phyloP scores from a whole-genome alignment of 2,797 vertebrate species.

The Zenarchopterus dispar region DNA sequence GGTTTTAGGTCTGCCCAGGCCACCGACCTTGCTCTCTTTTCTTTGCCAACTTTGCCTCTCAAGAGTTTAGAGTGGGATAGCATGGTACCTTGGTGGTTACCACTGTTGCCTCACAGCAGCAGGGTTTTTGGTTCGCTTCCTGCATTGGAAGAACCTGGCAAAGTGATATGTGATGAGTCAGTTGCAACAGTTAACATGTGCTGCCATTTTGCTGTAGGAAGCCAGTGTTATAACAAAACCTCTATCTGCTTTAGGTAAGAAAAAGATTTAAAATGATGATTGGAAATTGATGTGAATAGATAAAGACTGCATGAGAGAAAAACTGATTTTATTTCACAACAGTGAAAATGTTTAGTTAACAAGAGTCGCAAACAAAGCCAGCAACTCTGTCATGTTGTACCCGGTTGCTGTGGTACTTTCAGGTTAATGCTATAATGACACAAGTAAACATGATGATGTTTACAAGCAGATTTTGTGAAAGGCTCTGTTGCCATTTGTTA shows the following conservation, averaged over 20 bases:
- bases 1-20: conserved; percentile 46
- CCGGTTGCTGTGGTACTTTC: conserved; percentile 3
- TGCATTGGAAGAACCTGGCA: conserved; percentile 45
- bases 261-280: too few species aligned
- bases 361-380: too few species aligned
- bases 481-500: too few species aligned
- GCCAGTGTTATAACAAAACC: conserved; percentile 38
- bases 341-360: too few species aligned
- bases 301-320: not conserved
- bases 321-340: too few species aligned
- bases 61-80: conserved; percentile 26
- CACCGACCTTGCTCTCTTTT: conserved; percentile 38
- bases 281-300: not conserved
- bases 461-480: too few species aligned
- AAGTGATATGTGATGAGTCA: conserved; percentile 11
- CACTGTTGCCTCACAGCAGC: too few species aligned
- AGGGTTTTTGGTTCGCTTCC: too few species aligned
- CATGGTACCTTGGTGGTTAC: conserved; percentile 18
- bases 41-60: conserved; percentile 47
- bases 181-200: conserved; percentile 51
- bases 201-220: conserved; percentile 42
- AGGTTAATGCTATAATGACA: too few species aligned
- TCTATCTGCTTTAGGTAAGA: conserved; percentile 33
- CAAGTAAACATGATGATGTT: too few species aligned
- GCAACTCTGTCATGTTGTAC: too few species aligned